Evolutionary conservation across 2,888 invertebrate species (phyloP).

Genomic region (Eledona agricola): DNA sequence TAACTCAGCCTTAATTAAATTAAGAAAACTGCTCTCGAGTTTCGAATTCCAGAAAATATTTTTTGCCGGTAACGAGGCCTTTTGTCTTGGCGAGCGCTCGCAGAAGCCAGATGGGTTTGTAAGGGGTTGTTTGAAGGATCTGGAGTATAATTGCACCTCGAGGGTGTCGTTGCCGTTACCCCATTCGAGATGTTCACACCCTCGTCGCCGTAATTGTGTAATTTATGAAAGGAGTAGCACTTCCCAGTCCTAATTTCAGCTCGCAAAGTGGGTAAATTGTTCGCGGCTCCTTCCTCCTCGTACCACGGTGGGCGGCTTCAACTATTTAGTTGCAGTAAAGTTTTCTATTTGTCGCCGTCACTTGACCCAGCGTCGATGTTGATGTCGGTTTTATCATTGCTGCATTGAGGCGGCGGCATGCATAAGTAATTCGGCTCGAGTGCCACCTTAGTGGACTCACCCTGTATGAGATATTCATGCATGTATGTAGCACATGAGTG

Average conservation of each 20-base stretch:
- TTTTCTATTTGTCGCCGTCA: too few species aligned
- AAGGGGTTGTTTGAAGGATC: slow-evolving; percentile 54
- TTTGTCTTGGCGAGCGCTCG: slow-evolving; percentile 54
- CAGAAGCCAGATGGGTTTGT: slow-evolving; percentile 56
- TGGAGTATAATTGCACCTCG: slow-evolving; percentile 58
- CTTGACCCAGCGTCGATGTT: too few species aligned
- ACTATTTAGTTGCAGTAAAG: too few species aligned
- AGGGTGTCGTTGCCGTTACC: slow-evolving; percentile 54
- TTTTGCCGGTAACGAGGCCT: slow-evolving; percentile 58
- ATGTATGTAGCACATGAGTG: slow-evolving; percentile 48
- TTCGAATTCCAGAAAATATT: slow-evolving; percentile 51
- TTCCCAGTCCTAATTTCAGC: slow-evolving; percentile 49
- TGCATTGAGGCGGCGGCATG: too few species aligned
- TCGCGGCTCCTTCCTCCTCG: too few species aligned
- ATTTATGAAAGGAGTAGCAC: slow-evolving; percentile 57
- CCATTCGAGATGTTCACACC: slow-evolving; percentile 54
- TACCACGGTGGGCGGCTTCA: too few species aligned
- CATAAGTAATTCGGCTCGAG: too few species aligned
- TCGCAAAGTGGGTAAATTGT: slow-evolving; percentile 52
- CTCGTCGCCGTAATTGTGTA: slow-evolving; percentile 57
- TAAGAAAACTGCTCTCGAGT: slow-evolving; percentile 52
- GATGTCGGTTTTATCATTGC: too few species aligned
- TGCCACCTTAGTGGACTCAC: slow-evolving; percentile 11
- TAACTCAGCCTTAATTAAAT: slow-evolving; percentile 54
- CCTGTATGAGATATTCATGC: slow-evolving; percentile 38